phyloP scores from a whole-genome alignment of 2,797 vertebrate species.

The Spheniscus humboldti region DNA sequence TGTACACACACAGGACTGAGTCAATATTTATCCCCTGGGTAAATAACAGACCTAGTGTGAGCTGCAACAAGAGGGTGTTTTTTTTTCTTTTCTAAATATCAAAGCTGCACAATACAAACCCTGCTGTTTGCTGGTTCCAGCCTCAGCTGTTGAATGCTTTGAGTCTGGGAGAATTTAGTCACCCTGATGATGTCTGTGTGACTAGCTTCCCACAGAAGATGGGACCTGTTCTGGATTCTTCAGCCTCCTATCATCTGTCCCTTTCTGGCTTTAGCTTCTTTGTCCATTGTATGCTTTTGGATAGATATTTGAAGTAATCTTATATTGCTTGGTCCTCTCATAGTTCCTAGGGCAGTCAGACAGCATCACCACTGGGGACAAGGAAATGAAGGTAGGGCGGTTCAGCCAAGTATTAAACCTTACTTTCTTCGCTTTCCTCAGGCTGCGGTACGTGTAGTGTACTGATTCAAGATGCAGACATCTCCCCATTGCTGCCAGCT shows the following conservation, averaged over 20 bases:
- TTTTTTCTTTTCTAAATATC: background rate
- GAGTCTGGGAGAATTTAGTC: background rate
- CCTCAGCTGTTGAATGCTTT: background rate
- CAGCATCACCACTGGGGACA: background rate
- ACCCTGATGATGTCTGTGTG: background rate
- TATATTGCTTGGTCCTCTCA: background rate
- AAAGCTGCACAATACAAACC: background rate
- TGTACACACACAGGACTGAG: constrained; percentile 36
- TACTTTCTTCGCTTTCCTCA: background rate
- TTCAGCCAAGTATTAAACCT: background rate
- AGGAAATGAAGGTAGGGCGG: background rate
- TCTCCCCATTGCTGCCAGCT: background rate
- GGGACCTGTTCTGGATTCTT: background rate
- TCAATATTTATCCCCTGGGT: constrained; percentile 49
- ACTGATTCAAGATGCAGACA: background rate
- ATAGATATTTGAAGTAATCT: background rate
- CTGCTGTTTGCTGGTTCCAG: constrained; percentile 10
- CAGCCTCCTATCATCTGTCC: background rate
- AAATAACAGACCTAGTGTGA: constrained; percentile 16
- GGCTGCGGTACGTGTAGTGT: background rate
- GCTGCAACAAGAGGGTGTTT: background rate
- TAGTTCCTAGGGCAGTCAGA: background rate
- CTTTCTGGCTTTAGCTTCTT: background rate
- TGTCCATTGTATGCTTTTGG: background rate
- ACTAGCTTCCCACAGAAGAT: background rate